These are phyloP conservation scores for Danio tinwini DNA, from an alignment of 2,797 vertebrate genomes.

Conservation along the genomic window DNA sequence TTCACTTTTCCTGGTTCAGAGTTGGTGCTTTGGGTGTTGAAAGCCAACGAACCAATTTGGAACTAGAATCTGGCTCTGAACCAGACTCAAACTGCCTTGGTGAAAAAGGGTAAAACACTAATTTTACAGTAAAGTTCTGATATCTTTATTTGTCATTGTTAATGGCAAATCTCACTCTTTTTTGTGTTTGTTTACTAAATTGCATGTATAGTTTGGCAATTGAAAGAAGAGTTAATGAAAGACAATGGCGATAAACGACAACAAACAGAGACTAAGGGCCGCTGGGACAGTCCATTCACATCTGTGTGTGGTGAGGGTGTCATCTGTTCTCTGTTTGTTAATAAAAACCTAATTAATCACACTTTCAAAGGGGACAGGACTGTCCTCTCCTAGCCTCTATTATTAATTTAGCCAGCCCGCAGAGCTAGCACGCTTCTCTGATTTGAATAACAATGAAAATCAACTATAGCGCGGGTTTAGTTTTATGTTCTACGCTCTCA, in stretches of 20 bases:
- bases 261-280: slow-evolving; percentile 62
- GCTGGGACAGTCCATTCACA: slow-evolving; percentile 61
- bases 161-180: background rate
- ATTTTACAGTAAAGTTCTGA: slow-evolving; percentile 35
- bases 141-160: background rate
- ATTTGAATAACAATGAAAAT: slow-evolving; percentile 61
- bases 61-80: too few relatives aligned
- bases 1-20: too few relatives aligned
- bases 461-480: slow-evolving; percentile 43
- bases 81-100: too few relatives aligned
- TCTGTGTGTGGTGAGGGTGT: slow-evolving; percentile 58
- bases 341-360: slow-evolving; percentile 73
- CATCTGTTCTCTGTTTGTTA: slow-evolving; percentile 64
- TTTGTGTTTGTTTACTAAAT: slow-evolving; percentile 71
- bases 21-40: too few relatives aligned
- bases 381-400: slow-evolving; percentile 50
- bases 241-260: slow-evolving; percentile 70
- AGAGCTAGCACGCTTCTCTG: slow-evolving; percentile 45
- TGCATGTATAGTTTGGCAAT: slow-evolving; percentile 61
- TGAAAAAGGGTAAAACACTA: too few relatives aligned
- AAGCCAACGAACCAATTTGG: too few relatives aligned
- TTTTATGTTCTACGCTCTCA: slow-evolving; percentile 40
- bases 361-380: slow-evolving; percentile 62
- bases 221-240: slow-evolving; percentile 71
- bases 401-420: slow-evolving; percentile 54